Base-by-base conservation (phyloP, 2,888 invertebrate species). In the Phyllotreta cruciferae region DNA sequence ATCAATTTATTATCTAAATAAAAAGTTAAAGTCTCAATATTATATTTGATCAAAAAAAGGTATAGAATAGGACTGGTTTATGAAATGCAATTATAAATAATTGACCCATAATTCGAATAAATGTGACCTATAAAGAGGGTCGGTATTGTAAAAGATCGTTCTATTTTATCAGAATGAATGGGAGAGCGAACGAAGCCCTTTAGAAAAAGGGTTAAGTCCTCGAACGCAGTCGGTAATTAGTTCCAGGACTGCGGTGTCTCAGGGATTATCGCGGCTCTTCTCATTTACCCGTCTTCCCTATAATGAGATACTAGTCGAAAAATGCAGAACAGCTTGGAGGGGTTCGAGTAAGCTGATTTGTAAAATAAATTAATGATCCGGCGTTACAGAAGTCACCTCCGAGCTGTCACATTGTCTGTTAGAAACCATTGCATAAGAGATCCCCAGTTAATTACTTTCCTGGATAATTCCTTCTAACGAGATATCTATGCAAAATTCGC, bases 301-400 rank as follows among this genome's bases (percentile, higher is more conserved):
- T 78, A 77, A 78, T 75, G 73, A 75, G 75, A 74, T 74, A 74
- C 74, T 71, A 71, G 72, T 72, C 72, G 75, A 79, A 80, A 79
- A 80, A 79, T 78, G 74, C 74, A 74, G 77, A 77, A 73, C 73
- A 72, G 75, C 75, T 75, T 74, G 62, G 56, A 67, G 75, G 77
- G 79, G 77, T 76, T 77, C 76, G 76, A 77, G 77, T 81, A 81
- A 81, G 81, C 81, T 80, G 80, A 80, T 80, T 81, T 80, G 79
- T 79, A 79, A 80, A 80, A 80, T 80, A 80, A 80, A 81, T 80
- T 80, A 80, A 80, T 80, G 81, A 81, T 80, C 78, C 74, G 74
- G 75, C 76, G 79, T 79, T 77, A 76, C 78, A 78, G 75, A 76
- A 80, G 79, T 80, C 80, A 79, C 80, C 80, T 80, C 78, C 68